phyloP scores from a whole-genome alignment of 1,140 invertebrate genomes.

The Drosophila prosaltans region DNA sequence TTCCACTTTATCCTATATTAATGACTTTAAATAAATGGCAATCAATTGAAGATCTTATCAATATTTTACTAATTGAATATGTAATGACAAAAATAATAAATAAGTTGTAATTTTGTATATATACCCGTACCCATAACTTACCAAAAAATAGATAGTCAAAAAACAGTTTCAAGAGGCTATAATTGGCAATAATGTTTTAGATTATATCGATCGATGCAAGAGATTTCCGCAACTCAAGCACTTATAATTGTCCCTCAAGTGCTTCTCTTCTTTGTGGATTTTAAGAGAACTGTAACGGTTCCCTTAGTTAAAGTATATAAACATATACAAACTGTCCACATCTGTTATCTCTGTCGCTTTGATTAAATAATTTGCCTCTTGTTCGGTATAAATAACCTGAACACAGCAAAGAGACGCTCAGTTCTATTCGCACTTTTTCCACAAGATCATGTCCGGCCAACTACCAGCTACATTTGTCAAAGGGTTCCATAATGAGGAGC shows the following conservation, averaged over 20 bases:
- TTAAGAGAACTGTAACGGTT: background rate
- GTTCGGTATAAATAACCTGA: background rate
- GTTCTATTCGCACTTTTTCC: background rate
- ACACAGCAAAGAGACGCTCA: background rate
- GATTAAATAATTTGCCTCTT: background rate
- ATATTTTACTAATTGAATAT: too few relatives aligned
- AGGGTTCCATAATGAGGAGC: slow-evolving; percentile 85
- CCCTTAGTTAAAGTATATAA: background rate
- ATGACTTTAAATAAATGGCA: background rate
- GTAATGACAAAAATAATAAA: too few relatives aligned
- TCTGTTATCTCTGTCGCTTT: background rate
- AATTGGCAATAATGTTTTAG: background rate
- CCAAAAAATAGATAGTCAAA: background rate
- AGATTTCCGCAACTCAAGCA: background rate
- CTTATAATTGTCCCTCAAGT: background rate
- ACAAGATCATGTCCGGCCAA: slow-evolving; percentile 41
- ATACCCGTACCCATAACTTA: too few relatives aligned
- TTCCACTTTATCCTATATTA: slow-evolving; percentile 50
- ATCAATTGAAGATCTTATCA: background rate
- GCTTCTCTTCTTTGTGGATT: background rate
- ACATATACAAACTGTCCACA: background rate
- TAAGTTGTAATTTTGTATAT: too few relatives aligned
- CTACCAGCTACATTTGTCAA: slow-evolving; percentile 84
- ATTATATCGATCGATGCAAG: background rate
- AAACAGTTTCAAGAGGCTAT: background rate